Evolutionary conservation across 2,888 invertebrate species (phyloP).

Genomic region (Lissocephala sabroskyi): DNA sequence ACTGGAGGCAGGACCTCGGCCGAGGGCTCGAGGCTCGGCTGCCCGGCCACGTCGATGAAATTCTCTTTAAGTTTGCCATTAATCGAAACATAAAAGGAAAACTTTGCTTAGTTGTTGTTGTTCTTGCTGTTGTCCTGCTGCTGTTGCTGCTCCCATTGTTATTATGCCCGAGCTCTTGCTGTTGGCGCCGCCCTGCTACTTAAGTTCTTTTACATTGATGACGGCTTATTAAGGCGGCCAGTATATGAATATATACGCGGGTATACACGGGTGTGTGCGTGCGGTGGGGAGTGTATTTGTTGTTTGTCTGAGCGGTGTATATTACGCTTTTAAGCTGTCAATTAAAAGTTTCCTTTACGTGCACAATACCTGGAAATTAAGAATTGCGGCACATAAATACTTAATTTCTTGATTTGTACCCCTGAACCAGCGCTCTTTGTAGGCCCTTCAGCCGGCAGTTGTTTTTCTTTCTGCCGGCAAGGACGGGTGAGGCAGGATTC

Average conservation of each 20-base stretch:
- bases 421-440: too few species aligned
- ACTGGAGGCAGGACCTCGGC: too few species aligned
- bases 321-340: slow-evolving; percentile 54
- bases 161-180: slow-evolving; percentile 15
- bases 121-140: slow-evolving; percentile 11
- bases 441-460: too few species aligned
- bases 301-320: slow-evolving; percentile 21
- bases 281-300: neutral
- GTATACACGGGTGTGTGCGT: slow-evolving; percentile 8
- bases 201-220: slow-evolving; percentile 35
- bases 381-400: slow-evolving; percentile 38
- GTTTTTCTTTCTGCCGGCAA: too few species aligned
- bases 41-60: slow-evolving; percentile 16
- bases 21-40: neutral
- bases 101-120: slow-evolving; percentile 32
- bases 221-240: slow-evolving; percentile 46
- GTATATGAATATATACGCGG: too few species aligned
- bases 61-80: slow-evolving; percentile 46
- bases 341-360: slow-evolving; percentile 50
- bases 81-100: slow-evolving; percentile 46
- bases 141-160: slow-evolving; percentile 4
- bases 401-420: slow-evolving; percentile 30
- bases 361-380: slow-evolving; percentile 4
- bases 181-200: slow-evolving; percentile 15
- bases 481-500: too few species aligned